phyloP scores from a whole-genome alignment of 2,797 vertebrate genomes.

The Protonibea diacanthus region DNA sequence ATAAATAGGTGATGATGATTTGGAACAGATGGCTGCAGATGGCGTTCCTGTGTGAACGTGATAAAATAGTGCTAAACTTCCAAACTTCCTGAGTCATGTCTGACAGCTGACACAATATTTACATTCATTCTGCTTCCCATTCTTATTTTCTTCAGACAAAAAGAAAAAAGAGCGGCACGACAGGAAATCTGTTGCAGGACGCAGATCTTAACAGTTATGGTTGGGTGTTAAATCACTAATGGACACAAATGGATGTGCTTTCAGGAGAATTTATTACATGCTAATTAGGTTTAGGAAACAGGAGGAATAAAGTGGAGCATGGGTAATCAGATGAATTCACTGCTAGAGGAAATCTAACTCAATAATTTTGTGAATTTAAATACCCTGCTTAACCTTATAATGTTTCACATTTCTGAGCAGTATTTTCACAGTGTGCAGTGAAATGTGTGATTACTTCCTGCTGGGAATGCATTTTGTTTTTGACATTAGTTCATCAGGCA shows the following conservation, averaged over 20 bases:
- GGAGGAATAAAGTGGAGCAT: not conserved
- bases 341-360: not conserved
- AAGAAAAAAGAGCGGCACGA: too few species aligned
- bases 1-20: too few species aligned
- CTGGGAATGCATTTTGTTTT: not conserved
- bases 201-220: not conserved
- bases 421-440: not conserved
- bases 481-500: not conserved
- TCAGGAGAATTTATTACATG: not conserved
- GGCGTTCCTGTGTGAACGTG: too few species aligned
- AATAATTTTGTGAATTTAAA: not conserved
- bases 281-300: not conserved
- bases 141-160: too few species aligned
- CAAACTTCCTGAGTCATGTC: too few species aligned
- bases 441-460: not conserved
- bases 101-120: too few species aligned
- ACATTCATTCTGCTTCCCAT: too few species aligned
- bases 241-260: not conserved
- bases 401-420: not conserved
- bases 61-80: too few species aligned
- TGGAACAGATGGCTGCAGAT: too few species aligned
- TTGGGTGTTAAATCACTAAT: not conserved
- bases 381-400: not conserved
- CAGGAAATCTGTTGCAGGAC: too few species aligned
- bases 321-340: slow-evolving; percentile 12